Conservation (phyloP, 2,113 vertebrate species). For the Australoheros scitulus region DNA sequence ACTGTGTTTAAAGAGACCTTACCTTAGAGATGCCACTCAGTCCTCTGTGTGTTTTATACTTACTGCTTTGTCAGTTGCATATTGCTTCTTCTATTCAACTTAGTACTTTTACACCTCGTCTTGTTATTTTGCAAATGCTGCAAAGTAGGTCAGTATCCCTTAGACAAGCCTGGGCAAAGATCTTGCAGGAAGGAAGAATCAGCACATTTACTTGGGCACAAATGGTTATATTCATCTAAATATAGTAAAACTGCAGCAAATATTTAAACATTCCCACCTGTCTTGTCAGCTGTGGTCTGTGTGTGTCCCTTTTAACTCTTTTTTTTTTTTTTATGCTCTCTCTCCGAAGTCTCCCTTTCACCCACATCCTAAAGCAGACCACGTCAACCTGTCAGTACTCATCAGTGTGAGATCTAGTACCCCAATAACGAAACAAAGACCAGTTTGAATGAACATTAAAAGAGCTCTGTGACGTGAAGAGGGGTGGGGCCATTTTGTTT, state of each 20-base stretch:
- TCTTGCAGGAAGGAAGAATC: conserved; percentile 20
- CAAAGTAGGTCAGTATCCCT: conserved; percentile 48
- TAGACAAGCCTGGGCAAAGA: conserved; percentile 55
- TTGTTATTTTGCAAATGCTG: conserved; percentile 33
- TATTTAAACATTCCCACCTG: conserved; percentile 14
- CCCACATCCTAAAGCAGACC: conserved; percentile 23
- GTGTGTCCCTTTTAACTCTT: neutral
- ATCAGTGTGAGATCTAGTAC: conserved; percentile 47
- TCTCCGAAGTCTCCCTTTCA: conserved; percentile 26
- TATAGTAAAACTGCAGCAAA: conserved; percentile 19
- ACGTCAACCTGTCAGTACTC: conserved; percentile 60
- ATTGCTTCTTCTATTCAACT: neutral
- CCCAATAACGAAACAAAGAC: conserved; percentile 60
- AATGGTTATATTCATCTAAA: conserved; percentile 6
- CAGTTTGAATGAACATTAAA: conserved; percentile 36
- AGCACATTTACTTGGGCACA: conserved; percentile 7
- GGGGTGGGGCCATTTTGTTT: conserved; percentile 39
- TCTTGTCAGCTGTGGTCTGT: conserved; percentile 5
- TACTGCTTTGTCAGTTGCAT: neutral
- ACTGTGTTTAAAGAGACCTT: conserved; percentile 19
- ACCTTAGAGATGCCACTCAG: neutral
- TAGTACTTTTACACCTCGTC: conserved; percentile 31
- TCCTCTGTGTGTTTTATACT: conserved; percentile 16
- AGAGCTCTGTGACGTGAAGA: conserved; percentile 22
- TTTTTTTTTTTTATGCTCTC: neutral